Base-by-base conservation (phyloP, 92 coral and sea anemone genomes). In the Phenganax subtilis region DNA sequence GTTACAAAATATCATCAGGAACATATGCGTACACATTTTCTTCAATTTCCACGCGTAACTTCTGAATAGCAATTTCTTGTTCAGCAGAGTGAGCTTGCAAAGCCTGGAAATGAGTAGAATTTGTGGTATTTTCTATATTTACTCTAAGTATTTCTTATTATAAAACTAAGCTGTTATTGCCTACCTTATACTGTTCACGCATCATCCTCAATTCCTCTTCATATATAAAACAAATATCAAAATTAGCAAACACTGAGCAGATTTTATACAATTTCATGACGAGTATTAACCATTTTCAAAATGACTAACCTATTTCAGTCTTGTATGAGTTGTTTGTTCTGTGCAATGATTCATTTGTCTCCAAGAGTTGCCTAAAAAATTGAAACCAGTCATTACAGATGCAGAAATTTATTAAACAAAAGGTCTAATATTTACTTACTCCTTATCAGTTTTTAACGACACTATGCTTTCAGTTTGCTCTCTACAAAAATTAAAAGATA, bases 11-110 rank as follows among this genome's bases (percentile, higher is more conserved):
- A 37, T 37, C 47, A 37, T 37, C 5, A 1, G 47, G 47, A 59
- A 59, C 16, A 59, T 20, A 44, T 9, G 87, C 98, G 82, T 87
- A 94, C 98, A 88, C 98, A 67, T 90, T 85, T 57, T 92, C 93
- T 67, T 93, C 85, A 0, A 94, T 89, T 56, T 93, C 96, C 51
- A 91, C 91, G 61, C 93, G 91, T 17, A 94, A 92, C 77, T 94
- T 94, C 85, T 94, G 98, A 27, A 94, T 88, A 57, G 90, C 90
- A 64, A 94, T 91, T 72, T 94, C 97, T 72, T 94, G 98, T 71
- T 94, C 97, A 8, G 98, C 91, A 14, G 98, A 91, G 82, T 90
- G 98, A 7, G 94, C 88, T 82, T 94, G 97, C 47, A 94, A 76
- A 73, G 92, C 89, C 98, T 94, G 85, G 10, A 17, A 89, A 73